A percentile compares a stretch with the other conserved stretches of the same genome.
These are phyloP conservation scores for Agelas oroides DNA, from an alignment of 37 sponge, comb jelly and placozoan species.

Conservation along the genomic window DNA sequence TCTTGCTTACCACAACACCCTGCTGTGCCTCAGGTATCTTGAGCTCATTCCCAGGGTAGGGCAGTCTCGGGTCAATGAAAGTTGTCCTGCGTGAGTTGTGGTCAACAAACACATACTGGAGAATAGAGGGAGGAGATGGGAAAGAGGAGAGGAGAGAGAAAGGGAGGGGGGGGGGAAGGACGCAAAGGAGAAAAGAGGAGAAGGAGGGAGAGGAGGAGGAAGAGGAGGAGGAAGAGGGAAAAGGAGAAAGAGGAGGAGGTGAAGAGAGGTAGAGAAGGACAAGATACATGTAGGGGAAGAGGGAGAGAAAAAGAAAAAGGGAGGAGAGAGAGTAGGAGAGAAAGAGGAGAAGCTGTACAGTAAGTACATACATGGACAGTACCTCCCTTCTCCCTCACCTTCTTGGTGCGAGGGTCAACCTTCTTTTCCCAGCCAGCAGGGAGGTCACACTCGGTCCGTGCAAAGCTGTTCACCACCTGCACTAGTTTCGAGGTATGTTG, in stretches of 20 bases:
- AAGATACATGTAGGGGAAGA: not conserved
- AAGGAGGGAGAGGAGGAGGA: not conserved
- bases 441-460: slow-evolving; percentile 62
- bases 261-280: not conserved
- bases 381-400: slow-evolving; percentile 19
- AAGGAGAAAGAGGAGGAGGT: not conserved
- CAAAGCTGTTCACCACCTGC: slow-evolving; percentile 72
- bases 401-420: slow-evolving; percentile 30
- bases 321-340: not conserved
- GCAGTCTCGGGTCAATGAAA: slow-evolving; percentile 86
- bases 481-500: slow-evolving; percentile 57
- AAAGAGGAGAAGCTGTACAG: not conserved
- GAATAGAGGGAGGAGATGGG: not conserved
- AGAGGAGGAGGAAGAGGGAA: not conserved
- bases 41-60: slow-evolving; percentile 73
- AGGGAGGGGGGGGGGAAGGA: not conserved
- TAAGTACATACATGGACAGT: not conserved
- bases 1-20: slow-evolving; percentile 32
- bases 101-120: slow-evolving; percentile 77
- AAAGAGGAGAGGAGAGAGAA: not conserved
- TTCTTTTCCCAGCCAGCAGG: slow-evolving; percentile 74
- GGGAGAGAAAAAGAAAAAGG: not conserved
- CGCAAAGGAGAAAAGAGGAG: not conserved
- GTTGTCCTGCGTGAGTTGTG: slow-evolving; percentile 68
- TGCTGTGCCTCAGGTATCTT: not conserved